A percentile compares a stretch with the other conserved stretches of the same genome.
Conservation (phyloP, 2,113 vertebrate species). For the Sturnira hondurensis region DNA sequence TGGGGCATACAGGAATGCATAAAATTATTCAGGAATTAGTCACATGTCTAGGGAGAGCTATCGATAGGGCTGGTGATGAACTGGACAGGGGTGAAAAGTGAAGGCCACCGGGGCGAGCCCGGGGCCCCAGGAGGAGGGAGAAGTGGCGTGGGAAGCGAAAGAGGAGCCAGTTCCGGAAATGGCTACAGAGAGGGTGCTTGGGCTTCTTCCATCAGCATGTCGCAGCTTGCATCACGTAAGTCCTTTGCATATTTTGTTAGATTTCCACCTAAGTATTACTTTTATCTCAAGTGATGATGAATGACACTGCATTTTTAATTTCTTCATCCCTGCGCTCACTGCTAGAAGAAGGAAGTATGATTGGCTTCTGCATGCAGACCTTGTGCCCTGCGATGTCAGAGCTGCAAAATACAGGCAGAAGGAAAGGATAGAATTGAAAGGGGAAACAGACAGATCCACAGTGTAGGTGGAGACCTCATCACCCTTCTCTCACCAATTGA, state of each 20-base stretch:
- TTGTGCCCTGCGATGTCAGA: background rate
- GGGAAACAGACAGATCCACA: background rate
- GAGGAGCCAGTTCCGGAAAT: rapidly evolving
- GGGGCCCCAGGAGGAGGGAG: background rate
- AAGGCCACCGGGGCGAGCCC: background rate
- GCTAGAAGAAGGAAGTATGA: background rate
- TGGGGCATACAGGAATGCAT: background rate
- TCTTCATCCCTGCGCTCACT: background rate
- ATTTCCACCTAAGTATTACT: background rate
- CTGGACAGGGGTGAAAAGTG: background rate
- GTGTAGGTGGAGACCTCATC: background rate
- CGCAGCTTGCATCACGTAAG: background rate
- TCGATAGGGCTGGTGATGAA: background rate
- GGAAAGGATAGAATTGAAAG: background rate
- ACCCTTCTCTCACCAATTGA: background rate
- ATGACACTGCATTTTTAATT: background rate
- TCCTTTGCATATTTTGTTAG: background rate
- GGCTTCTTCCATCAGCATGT: background rate
- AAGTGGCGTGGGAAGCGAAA: background rate
- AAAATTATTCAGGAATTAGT: background rate
- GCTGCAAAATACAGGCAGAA: background rate
- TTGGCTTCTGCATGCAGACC: background rate
- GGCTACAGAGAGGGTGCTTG: background rate
- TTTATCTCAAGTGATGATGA: background rate
- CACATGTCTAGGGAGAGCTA: background rate